Percentiles rank a stretch among this genome's conserved stretches.
Evolutionary conservation across 2,113 vertebrate genomes (phyloP).

Genomic region (Datnioides undecimradiatus): DNA sequence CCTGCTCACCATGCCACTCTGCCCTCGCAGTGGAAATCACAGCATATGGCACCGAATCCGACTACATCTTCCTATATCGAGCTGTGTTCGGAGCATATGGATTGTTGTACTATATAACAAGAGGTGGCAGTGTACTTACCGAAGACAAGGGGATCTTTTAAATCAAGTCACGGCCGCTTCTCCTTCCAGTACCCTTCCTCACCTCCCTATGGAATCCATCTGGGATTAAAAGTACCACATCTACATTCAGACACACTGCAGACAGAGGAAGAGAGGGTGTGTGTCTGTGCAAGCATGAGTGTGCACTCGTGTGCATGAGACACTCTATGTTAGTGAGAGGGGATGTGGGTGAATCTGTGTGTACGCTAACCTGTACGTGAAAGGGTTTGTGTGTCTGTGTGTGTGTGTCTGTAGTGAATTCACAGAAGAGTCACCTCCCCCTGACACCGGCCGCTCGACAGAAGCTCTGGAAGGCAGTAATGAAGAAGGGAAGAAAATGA

Average conservation of each 20-base stretch:
- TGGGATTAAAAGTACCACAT: slow-evolving; percentile 61
- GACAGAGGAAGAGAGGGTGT: slow-evolving; percentile 5
- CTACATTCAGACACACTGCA: slow-evolving; percentile 56
- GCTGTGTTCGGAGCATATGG: slow-evolving; percentile 28
- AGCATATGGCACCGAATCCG: slow-evolving; percentile 1
- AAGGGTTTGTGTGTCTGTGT: not conserved
- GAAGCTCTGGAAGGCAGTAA: slow-evolving; percentile 41
- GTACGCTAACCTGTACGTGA: slow-evolving; percentile 6
- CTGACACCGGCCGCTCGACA: slow-evolving; percentile 29
- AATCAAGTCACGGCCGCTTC: slow-evolving; percentile 62
- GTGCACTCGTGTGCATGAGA: not conserved
- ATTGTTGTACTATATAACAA: slow-evolving; percentile 30
- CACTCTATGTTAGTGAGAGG: slow-evolving; percentile 9
- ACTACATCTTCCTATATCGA: slow-evolving; percentile 16
- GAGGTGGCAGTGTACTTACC: slow-evolving; percentile 10
- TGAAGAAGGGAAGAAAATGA: slow-evolving; percentile 62
- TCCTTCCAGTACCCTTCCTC: slow-evolving; percentile 63
- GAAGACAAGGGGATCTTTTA: slow-evolving; percentile 42
- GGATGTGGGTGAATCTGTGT: slow-evolving; percentile 18
- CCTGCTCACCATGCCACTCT: not conserved
- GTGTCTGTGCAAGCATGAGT: not conserved
- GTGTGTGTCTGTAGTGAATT: slow-evolving; percentile 12
- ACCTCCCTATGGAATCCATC: slow-evolving; percentile 44
- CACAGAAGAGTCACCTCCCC: slow-evolving; percentile 35
- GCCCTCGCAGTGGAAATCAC: slow-evolving; percentile 6